A percentile compares a stretch with the other conserved stretches of the same genome.
Evolutionary conservation across 2,797 vertebrate genomes (phyloP).

Genomic region (Bradypodion pumilum): DNA sequence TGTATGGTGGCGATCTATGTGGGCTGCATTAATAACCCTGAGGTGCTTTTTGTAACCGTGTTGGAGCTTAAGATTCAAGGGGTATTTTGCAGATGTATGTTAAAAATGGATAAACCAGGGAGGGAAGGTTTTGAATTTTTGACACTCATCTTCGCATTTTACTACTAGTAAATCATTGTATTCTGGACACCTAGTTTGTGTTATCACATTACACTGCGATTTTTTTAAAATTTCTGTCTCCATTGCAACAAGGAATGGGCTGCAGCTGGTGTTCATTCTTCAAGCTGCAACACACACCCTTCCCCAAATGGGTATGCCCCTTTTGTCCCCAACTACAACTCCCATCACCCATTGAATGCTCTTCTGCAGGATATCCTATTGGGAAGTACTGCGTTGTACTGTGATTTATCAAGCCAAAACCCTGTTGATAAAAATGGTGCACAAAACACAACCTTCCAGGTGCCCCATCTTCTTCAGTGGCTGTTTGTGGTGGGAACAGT

Average conservation of each 20-base stretch:
- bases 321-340: background rate
- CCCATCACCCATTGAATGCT: background rate
- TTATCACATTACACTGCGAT: background rate
- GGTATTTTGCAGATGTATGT: background rate
- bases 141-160: background rate
- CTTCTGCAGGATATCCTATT: too few relatives aligned
- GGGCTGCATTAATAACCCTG: slow-evolving; percentile 44
- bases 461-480: too few relatives aligned
- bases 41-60: background rate
- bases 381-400: too few relatives aligned
- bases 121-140: background rate
- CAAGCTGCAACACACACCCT: too few relatives aligned
- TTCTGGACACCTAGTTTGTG: background rate
- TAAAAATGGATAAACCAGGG: slow-evolving; percentile 3
- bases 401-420: too few relatives aligned
- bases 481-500: too few relatives aligned
- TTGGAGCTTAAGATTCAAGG: slow-evolving; percentile 27
- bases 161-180: background rate
- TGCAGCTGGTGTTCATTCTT: slow-evolving; percentile 18
- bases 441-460: too few relatives aligned
- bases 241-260: background rate
- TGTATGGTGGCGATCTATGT: slow-evolving; percentile 8
- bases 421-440: too few relatives aligned
- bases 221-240: background rate
- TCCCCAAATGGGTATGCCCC: background rate